These are phyloP conservation scores for Deilephila elpenor DNA, from an alignment of 2,888 invertebrate species.

Conservation along the genomic window DNA sequence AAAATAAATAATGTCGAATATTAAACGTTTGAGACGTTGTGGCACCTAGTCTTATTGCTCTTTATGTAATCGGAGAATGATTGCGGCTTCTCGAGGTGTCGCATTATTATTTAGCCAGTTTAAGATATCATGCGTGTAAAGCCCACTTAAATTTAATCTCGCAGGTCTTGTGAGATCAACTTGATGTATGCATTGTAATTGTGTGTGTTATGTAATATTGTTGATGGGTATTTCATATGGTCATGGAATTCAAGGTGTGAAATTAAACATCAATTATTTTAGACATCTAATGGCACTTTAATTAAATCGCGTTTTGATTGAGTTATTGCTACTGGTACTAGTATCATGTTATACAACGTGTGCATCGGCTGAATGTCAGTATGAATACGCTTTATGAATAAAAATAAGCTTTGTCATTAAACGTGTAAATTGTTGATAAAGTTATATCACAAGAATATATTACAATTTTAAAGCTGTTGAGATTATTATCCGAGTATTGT, in stretches of 20 bases:
- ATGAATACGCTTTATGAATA: not conserved
- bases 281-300: not conserved
- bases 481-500: constrained; percentile 13
- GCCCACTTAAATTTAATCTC: constrained; percentile 36
- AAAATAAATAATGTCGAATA: not conserved
- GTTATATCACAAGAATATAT: not conserved
- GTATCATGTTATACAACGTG: constrained; percentile 1
- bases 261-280: constrained; percentile 8
- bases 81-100: constrained; percentile 33
- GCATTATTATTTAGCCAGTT: constrained; percentile 41
- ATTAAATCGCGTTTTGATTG: not conserved
- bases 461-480: constrained; percentile 15
- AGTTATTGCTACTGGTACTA: not conserved
- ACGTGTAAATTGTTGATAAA: constrained; percentile 2
- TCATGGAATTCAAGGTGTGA: not conserved
- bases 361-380: not conserved
- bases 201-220: not conserved
- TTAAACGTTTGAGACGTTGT: not conserved
- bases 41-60: constrained; percentile 31
- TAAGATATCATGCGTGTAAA: constrained; percentile 42
- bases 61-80: constrained; percentile 38
- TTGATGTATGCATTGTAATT: too few species aligned
- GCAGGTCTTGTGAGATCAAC: too few species aligned
- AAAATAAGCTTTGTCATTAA: not conserved
- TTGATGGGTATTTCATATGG: not conserved